phyloP scores from a whole-genome alignment of 2,888 invertebrate species.

The Molorchus minor region DNA sequence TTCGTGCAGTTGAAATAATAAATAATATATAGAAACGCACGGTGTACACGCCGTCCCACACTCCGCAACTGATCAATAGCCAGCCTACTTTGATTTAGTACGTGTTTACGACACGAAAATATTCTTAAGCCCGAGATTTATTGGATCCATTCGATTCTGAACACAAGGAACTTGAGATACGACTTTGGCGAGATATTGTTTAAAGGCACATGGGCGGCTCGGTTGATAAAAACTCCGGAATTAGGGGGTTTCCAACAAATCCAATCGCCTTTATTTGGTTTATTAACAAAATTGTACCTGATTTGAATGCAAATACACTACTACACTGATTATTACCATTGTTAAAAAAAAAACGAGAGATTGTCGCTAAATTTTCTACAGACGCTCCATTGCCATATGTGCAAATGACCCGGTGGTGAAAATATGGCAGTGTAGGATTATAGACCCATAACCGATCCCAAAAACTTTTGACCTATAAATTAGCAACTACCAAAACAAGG shows the following conservation, averaged over 20 bases:
- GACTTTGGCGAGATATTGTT: slow-evolving; percentile 47
- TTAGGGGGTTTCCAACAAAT: not conserved
- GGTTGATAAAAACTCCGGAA: not conserved
- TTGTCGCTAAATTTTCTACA: too few species aligned
- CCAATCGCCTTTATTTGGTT: too few species aligned
- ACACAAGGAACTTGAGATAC: slow-evolving; percentile 52
- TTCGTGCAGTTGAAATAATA: slow-evolving; percentile 29
- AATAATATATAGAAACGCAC: slow-evolving; percentile 33
- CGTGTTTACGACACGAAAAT: slow-evolving; percentile 56
- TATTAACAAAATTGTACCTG: too few species aligned
- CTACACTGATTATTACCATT: too few species aligned
- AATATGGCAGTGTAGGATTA: too few species aligned
- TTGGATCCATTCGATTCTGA: slow-evolving; percentile 52
- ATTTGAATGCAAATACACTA: too few species aligned
- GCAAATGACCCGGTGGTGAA: too few species aligned
- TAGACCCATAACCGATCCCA: too few species aligned
- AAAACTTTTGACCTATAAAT: too few species aligned
- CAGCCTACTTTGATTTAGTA: slow-evolving; percentile 55
- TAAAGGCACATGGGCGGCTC: slow-evolving; percentile 36
- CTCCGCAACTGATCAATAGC: slow-evolving; percentile 55
- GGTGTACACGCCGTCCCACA: slow-evolving; percentile 42
- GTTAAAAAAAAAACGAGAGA: too few species aligned
- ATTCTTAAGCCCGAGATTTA: slow-evolving; percentile 54
- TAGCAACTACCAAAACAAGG: too few species aligned
- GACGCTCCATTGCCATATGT: too few species aligned